Evolutionary conservation across 2,113 vertebrate genomes (phyloP).

Genomic region (Rhagologus leucostigma): DNA sequence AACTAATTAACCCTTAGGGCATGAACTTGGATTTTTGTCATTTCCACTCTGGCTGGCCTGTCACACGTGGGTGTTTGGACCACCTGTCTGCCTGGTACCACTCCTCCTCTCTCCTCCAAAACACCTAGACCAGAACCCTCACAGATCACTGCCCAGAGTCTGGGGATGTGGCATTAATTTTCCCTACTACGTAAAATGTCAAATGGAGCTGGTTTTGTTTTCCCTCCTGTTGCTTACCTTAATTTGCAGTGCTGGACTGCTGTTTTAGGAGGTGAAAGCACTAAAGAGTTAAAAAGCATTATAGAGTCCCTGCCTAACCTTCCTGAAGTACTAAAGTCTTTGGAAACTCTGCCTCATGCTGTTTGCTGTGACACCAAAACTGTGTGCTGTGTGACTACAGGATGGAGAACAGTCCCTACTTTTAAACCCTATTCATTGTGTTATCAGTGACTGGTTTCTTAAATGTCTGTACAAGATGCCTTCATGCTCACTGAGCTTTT

Average conservation of each 20-base stretch:
- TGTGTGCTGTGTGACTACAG: neutral
- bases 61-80: neutral
- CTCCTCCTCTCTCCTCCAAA: neutral
- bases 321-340: neutral
- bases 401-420: neutral
- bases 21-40: neutral
- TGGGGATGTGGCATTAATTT: neutral
- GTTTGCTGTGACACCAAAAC: neutral
- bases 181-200: neutral
- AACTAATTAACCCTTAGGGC: neutral
- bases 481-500: neutral
- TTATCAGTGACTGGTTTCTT: neutral
- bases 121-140: neutral
- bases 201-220: neutral
- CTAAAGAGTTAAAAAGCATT: neutral
- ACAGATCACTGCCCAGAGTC: neutral
- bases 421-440: neutral
- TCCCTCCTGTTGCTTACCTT: neutral
- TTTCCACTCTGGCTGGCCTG: neutral
- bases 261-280: neutral
- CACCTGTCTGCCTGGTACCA: neutral
- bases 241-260: neutral
- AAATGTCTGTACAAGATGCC: neutral
- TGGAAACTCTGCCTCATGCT: neutral
- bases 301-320: neutral